These are phyloP conservation scores for Chondrosia reniformis DNA, from an alignment of 37 sponge, comb jelly and placozoan genomes.

Conservation along the genomic window DNA sequence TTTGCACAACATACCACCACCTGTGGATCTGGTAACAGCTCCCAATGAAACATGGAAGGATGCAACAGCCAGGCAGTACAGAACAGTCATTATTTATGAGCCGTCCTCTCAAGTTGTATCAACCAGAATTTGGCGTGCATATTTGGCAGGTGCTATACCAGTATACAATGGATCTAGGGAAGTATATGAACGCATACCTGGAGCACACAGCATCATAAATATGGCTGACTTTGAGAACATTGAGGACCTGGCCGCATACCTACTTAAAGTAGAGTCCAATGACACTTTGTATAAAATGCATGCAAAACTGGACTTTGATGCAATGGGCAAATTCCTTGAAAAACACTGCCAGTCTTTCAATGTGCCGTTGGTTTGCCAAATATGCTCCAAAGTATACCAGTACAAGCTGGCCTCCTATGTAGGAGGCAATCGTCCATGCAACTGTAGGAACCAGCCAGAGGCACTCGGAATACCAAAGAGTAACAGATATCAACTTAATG, in stretches of 20 bases:
- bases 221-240: background rate
- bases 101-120: background rate
- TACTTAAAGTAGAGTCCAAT: background rate
- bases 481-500: no score
- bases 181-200: background rate
- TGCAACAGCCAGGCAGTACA: background rate
- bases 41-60: background rate
- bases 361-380: background rate
- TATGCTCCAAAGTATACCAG: background rate
- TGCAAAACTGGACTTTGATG: background rate
- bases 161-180: background rate
- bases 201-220: background rate
- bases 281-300: background rate
- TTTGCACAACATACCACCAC: background rate
- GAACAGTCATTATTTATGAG: background rate
- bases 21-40: no score
- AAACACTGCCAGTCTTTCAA: background rate
- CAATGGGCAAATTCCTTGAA: background rate
- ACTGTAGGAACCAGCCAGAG: background rate
- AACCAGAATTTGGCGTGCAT: background rate
- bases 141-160: constrained; percentile 3
- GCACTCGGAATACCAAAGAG: no score
- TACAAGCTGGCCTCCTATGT: background rate
- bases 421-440: background rate
- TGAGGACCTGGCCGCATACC: background rate